phyloP scores from a whole-genome alignment of 2,797 vertebrate genomes.

The Taenioides sp. region DNA sequence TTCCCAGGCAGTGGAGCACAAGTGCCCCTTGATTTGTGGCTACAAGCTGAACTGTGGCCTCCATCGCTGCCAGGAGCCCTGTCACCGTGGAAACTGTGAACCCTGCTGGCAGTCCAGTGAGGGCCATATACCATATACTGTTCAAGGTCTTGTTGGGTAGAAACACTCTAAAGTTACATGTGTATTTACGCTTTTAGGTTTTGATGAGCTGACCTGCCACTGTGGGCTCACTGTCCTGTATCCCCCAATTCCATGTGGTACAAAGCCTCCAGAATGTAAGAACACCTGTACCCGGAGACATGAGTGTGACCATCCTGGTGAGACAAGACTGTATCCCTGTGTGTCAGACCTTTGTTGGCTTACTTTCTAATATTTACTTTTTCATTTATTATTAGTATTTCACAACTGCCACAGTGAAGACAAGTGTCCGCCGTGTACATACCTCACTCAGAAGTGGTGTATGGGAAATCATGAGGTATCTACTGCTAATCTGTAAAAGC shows the following conservation, averaged over 20 bases:
- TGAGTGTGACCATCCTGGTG: constrained; percentile 95
- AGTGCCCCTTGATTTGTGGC: constrained; percentile 91
- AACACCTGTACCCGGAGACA: constrained; percentile 88
- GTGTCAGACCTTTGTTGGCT: background rate
- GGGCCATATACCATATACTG: constrained; percentile 47
- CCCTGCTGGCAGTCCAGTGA: constrained; percentile 98
- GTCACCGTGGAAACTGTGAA: constrained; percentile 96
- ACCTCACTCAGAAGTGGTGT: constrained; percentile 97
- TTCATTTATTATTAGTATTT: constrained; percentile 80
- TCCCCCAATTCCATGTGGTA: constrained; percentile 94
- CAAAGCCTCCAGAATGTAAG: constrained; percentile 94
- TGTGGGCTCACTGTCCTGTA: constrained; percentile 92
- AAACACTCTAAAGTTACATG: background rate
- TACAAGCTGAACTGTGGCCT: constrained; percentile 96
- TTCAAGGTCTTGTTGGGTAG: background rate
- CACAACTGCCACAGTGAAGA: constrained; percentile 97
- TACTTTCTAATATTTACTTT: constrained; percentile 1
- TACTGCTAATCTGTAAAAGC: background rate
- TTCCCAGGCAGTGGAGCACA: constrained; percentile 86
- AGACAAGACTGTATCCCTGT: background rate
- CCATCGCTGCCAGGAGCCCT: constrained; percentile 94
- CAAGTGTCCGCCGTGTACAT: constrained; percentile 96
- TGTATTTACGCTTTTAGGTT: constrained; percentile 76
- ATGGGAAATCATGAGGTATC: constrained; percentile 99
- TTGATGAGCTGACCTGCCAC: constrained; percentile 95